Base-by-base conservation (phyloP, 2,113 vertebrate species). In the Podiceps cristatus region DNA sequence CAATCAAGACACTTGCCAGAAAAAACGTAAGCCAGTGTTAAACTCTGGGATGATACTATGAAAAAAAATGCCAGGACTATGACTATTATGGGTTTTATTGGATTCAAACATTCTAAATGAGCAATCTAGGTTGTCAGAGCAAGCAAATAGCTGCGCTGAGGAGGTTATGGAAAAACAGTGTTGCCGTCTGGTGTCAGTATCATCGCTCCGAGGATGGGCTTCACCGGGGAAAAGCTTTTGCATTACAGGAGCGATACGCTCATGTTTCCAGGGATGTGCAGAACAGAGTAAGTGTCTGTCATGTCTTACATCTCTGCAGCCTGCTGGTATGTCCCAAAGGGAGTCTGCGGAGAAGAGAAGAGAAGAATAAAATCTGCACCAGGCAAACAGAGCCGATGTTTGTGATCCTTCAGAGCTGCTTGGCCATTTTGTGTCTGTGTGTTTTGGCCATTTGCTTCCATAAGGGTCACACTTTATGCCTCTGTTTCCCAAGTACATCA, bases 11-110 rank as follows among this genome's bases (percentile, higher is more conserved):
- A 3, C 71, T 88, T 60, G 82, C 88, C 93, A 95, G 59, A 77
- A 87, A 82, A 75, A 69, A 73, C 75, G 74, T 11, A 67, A 86
- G 5, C 16, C 14, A 8, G 59, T 24, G 35, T 42, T 92, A 80
- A 86, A 80, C 52, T 72, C 44, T 3, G n/a, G 45, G 53, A 8
- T 40, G 44, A 94, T 58, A 86, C 84, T 29, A 50, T 16, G 79
- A 94, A 63, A 91, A 47, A 47, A 86, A 96, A 96, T 89, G 56
- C 86, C 94, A 93, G 80, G 56, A 63, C 94, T 56, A 63, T 84
- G 96, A 97, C 37, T 91, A 84, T 18, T 44, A 11, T 20, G 45
- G 40, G 60, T 83, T 86, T 33, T 35, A 4, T n/a, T 81, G 91
- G 72, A 52, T 55, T 40, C 76, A 18, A 37, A 8, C 37, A 37